Conservation (phyloP, 2,888 invertebrate genomes). For the Empis stercorea region DNA sequence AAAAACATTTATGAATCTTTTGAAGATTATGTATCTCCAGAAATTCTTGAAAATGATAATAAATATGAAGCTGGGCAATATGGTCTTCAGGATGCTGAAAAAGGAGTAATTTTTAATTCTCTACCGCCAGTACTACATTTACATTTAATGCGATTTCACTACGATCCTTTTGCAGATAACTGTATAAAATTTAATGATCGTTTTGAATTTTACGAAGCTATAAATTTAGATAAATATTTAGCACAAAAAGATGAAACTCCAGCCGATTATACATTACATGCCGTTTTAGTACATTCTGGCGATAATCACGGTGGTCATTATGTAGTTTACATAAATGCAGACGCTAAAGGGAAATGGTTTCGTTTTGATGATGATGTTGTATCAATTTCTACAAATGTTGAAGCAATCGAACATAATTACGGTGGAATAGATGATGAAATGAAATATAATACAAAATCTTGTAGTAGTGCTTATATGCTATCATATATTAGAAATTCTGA, state of each 20-base stretch:
- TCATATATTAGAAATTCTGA: constrained; percentile 93
- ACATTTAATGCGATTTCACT: constrained; percentile 97
- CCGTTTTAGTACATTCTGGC: constrained; percentile 97
- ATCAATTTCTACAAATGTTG: constrained; percentile 85
- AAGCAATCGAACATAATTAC: constrained; percentile 95
- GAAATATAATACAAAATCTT: constrained; percentile 82
- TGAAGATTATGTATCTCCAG: constrained; percentile 89
- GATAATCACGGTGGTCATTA: constrained; percentile 99
- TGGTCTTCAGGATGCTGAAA: constrained; percentile 93
- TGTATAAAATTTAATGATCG: constrained; percentile 91
- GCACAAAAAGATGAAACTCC: constrained; percentile 41
- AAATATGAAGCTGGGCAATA: constrained; percentile 98
- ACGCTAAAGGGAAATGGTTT: constrained; percentile 77
- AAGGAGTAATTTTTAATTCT: constrained; percentile 89
- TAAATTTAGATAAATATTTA: constrained; percentile 76
- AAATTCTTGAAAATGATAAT: constrained; percentile 93
- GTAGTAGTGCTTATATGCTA: constrained; percentile 99
- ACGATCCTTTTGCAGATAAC: constrained; percentile 93
- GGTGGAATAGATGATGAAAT: constrained; percentile 92
- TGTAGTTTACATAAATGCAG: constrained; percentile 97
- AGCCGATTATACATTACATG: constrained; percentile 84
- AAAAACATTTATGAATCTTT: constrained; percentile 93
- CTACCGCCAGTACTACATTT: constrained; percentile 97
- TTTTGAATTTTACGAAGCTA: constrained; percentile 93
- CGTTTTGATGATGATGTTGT: constrained; percentile 99